Evolutionary conservation across 2,797 vertebrate genomes (phyloP), one percentile per base, ranked within the genome.

Genomic region (Poecilia gillii): DNA sequence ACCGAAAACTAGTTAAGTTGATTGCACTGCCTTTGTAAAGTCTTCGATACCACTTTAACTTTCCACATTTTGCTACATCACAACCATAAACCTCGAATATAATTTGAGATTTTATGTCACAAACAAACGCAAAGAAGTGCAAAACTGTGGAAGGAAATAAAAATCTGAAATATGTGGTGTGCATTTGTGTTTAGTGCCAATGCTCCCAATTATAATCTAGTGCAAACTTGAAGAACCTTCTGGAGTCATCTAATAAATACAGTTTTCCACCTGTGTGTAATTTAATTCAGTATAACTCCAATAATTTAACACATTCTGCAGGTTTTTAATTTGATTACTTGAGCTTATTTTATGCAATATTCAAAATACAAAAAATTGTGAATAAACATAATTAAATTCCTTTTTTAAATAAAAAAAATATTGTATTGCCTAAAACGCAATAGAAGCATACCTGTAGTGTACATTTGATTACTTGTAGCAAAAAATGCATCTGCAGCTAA

Each of bases 1-100:
- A 18, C 6, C 6, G 0, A 36, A 64, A 16, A 31, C 13, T 16
- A 64, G 31, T 79, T 79, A 66, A 82, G 49, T 79, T 59, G 79
- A 57, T 45, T 78, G 33, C 45, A 70, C 66, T 43, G 39, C 33
- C 33, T 20, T 36, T 70, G 23, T 43, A 70, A 70, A 41, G 39
- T 43, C 11, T 43, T 41, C 2, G 4, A 41, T 43, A 7, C 6
- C 25, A n/a, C 41, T 45, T 43, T 41, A 5, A 64, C 16, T n/a
- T 45, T 71, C 41, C 25, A 45, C 13, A 8, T 72, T 72, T 71
- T 46, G 25, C 2, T 6, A 9, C 1, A 7, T 72, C 25, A 72
- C 68, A 72, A 72, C 43, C n/a, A 28, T 25, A 72, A 46, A 16
- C 41, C 6, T 28, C 16, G 3, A 28, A 7, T 28, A 7, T 71